Base-by-base conservation (phyloP, 2,888 invertebrate species). In the Pammene aurita region DNA sequence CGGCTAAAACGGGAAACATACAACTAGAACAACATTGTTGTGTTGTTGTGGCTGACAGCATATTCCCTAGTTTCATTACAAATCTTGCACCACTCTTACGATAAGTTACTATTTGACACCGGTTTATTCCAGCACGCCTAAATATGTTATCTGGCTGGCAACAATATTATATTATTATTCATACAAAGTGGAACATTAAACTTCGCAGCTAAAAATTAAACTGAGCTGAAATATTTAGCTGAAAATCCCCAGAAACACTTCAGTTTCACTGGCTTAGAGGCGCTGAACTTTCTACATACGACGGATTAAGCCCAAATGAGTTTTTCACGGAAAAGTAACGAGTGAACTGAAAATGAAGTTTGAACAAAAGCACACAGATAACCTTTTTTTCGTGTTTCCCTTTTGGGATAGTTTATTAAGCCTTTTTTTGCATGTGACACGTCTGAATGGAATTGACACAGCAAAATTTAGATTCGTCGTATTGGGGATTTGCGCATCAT, bases 291-390 rank as follows among this genome's bases (percentile, higher is more conserved):
- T 80, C 79, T 80, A 80, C 83, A 79, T 81, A 77, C 72, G 72
- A 76, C 68, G 85, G 85, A 84, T 85, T 86, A 81, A 78, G 79
- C 76, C 77, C 75, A 78, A 86, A 87, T 85, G 83, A 86, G 85
- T 82, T 87, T 85, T 83, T 81, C 79, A 78, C 78, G 71, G 73
- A 74, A 75, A 74, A 65, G 57, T 52, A 63, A 68, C 35, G 52
- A 55, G 57, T 9, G 58, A 64, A 54, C 68, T 58, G 68, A 68
- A 68, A 58, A 57, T 63, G 63, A 68, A 73, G 75, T 73, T 75
- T 72, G 70, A 69, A 74, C 74, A 75, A 76, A 74, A 70, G 68
- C 67, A 69, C 57, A n/a, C 38, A 55, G 63, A 57, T 63, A 7
- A 56, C 42, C 57, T 38, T 62, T 64, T n/a, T 68, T 67, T 50